Evolutionary conservation across 1,140 invertebrate species (phyloP).

Genomic region (Ylistrum balloti): DNA sequence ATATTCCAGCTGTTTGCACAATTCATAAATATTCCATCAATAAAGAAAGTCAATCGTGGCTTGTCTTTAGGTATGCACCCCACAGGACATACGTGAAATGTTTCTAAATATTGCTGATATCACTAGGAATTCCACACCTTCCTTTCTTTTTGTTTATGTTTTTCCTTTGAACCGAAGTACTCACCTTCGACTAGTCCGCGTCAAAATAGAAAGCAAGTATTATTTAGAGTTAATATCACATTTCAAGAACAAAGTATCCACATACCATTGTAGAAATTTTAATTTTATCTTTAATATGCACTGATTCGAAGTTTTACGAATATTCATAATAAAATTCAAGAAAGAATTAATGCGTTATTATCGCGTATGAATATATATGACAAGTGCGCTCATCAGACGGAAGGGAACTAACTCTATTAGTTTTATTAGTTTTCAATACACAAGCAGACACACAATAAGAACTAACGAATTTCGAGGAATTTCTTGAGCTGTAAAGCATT

Average conservation of each 20-base stretch:
- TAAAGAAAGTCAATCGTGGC: background rate
- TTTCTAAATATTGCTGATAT: background rate
- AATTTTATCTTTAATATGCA: background rate
- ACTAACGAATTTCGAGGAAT: too few relatives aligned
- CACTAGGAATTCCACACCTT: background rate
- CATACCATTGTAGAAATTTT: background rate
- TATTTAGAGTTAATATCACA: background rate
- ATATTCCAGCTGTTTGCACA: background rate
- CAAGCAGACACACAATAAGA: too few relatives aligned
- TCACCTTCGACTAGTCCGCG: background rate
- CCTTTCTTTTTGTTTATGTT: constrained; percentile 40
- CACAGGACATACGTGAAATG: background rate
- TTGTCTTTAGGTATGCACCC: background rate
- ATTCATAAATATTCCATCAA: constrained; percentile 24
- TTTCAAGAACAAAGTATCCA: background rate
- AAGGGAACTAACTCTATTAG: background rate
- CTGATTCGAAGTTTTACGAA: background rate
- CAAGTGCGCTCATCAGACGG: constrained; percentile 12
- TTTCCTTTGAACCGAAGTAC: constrained; percentile 14
- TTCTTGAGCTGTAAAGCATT: too few relatives aligned
- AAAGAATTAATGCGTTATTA: background rate
- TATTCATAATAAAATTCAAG: background rate
- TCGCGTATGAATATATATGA: constrained; percentile 13
- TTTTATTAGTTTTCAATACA: background rate
- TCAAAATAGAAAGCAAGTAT: background rate